Conservation (phyloP, 2,113 vertebrate species). For the Petrocephalus zakoni region DNA sequence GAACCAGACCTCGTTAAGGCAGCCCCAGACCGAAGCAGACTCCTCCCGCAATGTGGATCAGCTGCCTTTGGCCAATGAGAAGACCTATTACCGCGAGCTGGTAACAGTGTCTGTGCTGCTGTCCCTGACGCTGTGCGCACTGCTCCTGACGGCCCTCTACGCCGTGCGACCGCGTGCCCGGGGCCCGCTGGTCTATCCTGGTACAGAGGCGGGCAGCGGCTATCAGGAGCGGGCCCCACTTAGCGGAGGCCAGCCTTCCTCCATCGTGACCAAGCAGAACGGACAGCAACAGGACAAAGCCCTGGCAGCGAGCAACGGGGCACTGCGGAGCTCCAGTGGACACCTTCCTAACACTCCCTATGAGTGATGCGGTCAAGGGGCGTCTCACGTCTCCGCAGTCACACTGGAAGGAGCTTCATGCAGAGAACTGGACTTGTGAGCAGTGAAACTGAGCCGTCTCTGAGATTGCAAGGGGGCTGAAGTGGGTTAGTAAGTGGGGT, state of each 20-base stretch:
- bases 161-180: slow-evolving; percentile 37
- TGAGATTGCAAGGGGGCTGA: neutral
- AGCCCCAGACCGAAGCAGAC: neutral
- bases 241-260: slow-evolving; percentile 18
- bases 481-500: neutral
- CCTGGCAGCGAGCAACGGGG: slow-evolving; percentile 31
- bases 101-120: slow-evolving; percentile 55
- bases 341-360: slow-evolving; percentile 61
- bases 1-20: slow-evolving; percentile 10
- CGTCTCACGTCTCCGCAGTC: no score
- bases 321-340: slow-evolving; percentile 45
- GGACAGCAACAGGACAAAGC: slow-evolving; percentile 29
- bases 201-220: slow-evolving; percentile 26
- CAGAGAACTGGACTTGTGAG: neutral
- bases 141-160: slow-evolving; percentile 45
- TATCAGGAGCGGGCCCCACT: slow-evolving; percentile 44
- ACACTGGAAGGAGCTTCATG: neutral
- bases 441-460: neutral
- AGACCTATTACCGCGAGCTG: slow-evolving; percentile 55
- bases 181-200: slow-evolving; percentile 32
- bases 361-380: slow-evolving; percentile 24
- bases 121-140: slow-evolving; percentile 39
- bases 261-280: slow-evolving; percentile 15
- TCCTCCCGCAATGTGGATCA: slow-evolving; percentile 4
- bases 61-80: neutral